Evolutionary conservation across 2,888 invertebrate genomes (phyloP).

Genomic region (Stenodema calcarata): DNA sequence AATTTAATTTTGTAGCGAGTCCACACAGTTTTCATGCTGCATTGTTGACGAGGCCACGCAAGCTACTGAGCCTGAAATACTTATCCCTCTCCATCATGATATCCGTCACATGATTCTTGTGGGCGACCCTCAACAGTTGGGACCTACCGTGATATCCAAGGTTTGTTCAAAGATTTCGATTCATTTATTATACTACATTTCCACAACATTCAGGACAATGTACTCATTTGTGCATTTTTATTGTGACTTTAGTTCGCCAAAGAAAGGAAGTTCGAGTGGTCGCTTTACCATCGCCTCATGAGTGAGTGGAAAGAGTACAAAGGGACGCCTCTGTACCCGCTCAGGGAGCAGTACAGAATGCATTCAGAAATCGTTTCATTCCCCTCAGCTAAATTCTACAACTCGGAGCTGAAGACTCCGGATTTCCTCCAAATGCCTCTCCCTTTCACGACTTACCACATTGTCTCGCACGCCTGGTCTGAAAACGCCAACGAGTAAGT

Average conservation of each 20-base stretch:
- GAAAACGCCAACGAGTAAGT: slow-evolving; percentile 59
- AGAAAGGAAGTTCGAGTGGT: slow-evolving; percentile 70
- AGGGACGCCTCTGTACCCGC: slow-evolving; percentile 58
- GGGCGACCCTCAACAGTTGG: slow-evolving; percentile 86
- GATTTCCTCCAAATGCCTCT: slow-evolving; percentile 17
- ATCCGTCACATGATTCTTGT: slow-evolving; percentile 79
- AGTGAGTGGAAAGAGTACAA: slow-evolving; percentile 59
- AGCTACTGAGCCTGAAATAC: slow-evolving; percentile 80
- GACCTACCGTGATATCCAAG: slow-evolving; percentile 78
- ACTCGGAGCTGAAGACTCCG: slow-evolving; percentile 40
- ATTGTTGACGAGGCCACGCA: slow-evolving; percentile 90
- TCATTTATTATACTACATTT: not conserved
- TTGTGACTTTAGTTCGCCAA: slow-evolving; percentile 15
- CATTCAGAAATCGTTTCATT: slow-evolving; percentile 79
- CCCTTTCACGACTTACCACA: slow-evolving; percentile 64
- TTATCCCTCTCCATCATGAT: slow-evolving; percentile 79
- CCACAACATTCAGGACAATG: not conserved
- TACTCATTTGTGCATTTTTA: not conserved
- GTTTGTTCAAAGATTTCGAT: slow-evolving; percentile 61
- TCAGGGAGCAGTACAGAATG: slow-evolving; percentile 85
- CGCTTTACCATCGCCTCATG: slow-evolving; percentile 78
- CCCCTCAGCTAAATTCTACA: slow-evolving; percentile 73
- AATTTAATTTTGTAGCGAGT: not conserved
- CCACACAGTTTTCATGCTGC: slow-evolving; percentile 62
- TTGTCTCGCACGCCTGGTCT: slow-evolving; percentile 65